These are phyloP conservation scores for Esperia sulphurella DNA, from an alignment of 2,888 invertebrate species.

Conservation along the genomic window DNA sequence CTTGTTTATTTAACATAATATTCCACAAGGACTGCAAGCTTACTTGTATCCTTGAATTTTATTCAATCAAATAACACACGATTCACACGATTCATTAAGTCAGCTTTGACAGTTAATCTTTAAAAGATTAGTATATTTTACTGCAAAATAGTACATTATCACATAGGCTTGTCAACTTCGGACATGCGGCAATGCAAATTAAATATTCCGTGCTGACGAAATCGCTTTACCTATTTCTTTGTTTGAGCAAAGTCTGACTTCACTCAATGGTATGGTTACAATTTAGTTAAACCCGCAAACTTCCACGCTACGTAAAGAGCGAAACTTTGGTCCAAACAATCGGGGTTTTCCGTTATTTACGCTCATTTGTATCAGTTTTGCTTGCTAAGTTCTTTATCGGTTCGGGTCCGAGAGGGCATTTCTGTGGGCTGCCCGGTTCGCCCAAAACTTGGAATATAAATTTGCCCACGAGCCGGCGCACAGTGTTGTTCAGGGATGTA, in stretches of 20 bases:
- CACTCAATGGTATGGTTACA: neutral
- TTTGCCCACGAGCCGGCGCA: constrained; percentile 42
- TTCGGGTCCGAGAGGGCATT: constrained; percentile 35
- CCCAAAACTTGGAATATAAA: constrained; percentile 64
- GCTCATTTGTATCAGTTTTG: constrained; percentile 51
- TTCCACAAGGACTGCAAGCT: constrained; percentile 29
- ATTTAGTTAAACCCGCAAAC: constrained; percentile 1
- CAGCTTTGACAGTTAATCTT: no score
- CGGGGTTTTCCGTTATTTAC: constrained; percentile 34
- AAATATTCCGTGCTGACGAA: no score
- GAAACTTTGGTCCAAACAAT: constrained; percentile 11
- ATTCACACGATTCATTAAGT: constrained; percentile 27
- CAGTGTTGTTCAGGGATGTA: neutral
- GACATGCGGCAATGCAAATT: no score
- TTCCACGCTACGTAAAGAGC: neutral
- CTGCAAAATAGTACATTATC: no score
- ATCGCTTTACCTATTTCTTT: no score
- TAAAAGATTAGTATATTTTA: no score
- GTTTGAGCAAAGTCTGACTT: no score
- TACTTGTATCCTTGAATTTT: constrained; percentile 40
- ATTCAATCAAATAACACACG: constrained; percentile 47
- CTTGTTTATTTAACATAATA: constrained; percentile 57
- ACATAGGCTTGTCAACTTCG: no score
- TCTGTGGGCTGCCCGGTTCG: constrained; percentile 39
- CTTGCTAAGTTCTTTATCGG: constrained; percentile 47